Conservation (phyloP, 2,888 invertebrate species). For the Cheilosia urbana region DNA sequence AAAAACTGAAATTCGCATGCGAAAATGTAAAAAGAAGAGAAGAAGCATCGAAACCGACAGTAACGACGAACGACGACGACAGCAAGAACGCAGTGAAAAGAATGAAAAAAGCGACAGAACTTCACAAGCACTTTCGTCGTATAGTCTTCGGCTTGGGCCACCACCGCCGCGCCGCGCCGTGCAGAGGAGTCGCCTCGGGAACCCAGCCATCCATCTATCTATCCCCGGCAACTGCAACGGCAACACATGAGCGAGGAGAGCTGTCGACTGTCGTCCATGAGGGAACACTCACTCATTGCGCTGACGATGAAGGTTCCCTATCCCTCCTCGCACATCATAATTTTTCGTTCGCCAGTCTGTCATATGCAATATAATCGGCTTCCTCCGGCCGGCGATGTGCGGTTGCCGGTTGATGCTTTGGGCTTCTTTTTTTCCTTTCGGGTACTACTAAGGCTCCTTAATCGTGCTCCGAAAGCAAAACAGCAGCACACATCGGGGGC, state of each 20-base stretch:
- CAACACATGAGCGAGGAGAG: slow-evolving; percentile 33
- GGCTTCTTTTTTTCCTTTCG: slow-evolving; percentile 22
- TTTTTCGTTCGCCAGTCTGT: slow-evolving; percentile 67
- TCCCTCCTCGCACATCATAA: slow-evolving; percentile 68
- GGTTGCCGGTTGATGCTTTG: slow-evolving; percentile 57
- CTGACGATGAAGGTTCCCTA: slow-evolving; percentile 59
- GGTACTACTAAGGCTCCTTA: slow-evolving; percentile 46
- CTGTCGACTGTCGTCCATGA: slow-evolving; percentile 58
- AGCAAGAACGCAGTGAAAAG: slow-evolving; percentile 30
- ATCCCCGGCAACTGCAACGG: slow-evolving; percentile 11
- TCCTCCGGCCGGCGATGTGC: slow-evolving; percentile 34
- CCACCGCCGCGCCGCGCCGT: background rate
- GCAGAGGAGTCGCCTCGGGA: slow-evolving; percentile 53
- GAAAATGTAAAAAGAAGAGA: slow-evolving; percentile 42
- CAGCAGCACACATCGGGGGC: slow-evolving; percentile 23
- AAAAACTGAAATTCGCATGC: slow-evolving; percentile 45
- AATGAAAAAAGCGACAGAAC: slow-evolving; percentile 39
- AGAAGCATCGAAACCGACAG: slow-evolving; percentile 63
- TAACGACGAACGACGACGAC: slow-evolving; percentile 59
- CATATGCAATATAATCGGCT: slow-evolving; percentile 62
- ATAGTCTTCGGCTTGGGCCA: slow-evolving; percentile 12
- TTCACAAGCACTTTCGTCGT: slow-evolving; percentile 57
- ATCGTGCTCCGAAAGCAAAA: slow-evolving; percentile 53
- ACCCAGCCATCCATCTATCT: slow-evolving; percentile 39
- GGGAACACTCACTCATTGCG: slow-evolving; percentile 39